Base-by-base conservation (phyloP, 2,113 vertebrate genomes). In the Sander lucioperca region DNA sequence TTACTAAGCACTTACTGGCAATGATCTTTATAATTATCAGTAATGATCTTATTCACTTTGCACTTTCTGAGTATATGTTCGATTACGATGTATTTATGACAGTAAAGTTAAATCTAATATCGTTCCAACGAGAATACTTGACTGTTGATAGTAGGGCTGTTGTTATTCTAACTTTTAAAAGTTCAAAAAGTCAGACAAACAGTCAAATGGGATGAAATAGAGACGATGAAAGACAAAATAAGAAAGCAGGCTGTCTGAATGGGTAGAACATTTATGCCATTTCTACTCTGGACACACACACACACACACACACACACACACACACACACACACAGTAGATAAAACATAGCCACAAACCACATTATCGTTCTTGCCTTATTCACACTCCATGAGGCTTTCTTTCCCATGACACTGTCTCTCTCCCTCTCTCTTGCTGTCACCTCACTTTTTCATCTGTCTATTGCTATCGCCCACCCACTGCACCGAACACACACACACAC, bases 401-500 rank as follows among this genome's bases (percentile, higher is more conserved):
- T 83, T 73, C 65, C 81, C 74, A 72, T 50, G 70, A 77, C 86
- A 82, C 67, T 25, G 53, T 78, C 66, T 80, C n/a, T 43, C 39
- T 51, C 58, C 61, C 71, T 64, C 54, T 68, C 54, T 57, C 76
- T 48, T 61, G 58, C 64, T 76, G 70, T 83, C 75, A 78, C 70
- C 79, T 85, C 78, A 62, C 70, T 77, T 81, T 70, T 88, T 88
- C 79, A 86, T 84, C 79, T 57, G 82, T 90, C 86, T 86, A 36
- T 81, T 51, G 67, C 82, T 87, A 48, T 80, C 51, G 64, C 85
- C 82, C 83, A 67, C 88, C 82, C 63, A 81, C 85, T 61, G 36
- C 25, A 39, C 57, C 2, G 39, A 33, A 23, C 21, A 54, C 27
- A 25, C 45, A 79, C 59, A 19, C 45, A 57, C 51, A 59, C 43